phyloP scores from a whole-genome alignment of 1,140 invertebrate genomes.

The Lasioglossum baleicum region DNA sequence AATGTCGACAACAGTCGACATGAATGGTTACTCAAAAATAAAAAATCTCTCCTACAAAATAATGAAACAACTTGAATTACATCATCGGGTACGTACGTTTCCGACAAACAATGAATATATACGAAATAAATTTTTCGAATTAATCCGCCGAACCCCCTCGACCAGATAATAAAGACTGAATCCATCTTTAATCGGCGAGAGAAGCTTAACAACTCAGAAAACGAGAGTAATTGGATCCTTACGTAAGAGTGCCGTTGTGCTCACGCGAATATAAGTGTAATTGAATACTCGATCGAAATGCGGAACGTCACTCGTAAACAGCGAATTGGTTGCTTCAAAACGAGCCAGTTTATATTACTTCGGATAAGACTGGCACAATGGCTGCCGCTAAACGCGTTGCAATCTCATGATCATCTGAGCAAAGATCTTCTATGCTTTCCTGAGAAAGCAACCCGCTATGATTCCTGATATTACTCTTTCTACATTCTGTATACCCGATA shows the following conservation, averaged over 20 bases:
- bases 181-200: not conserved
- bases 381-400: constrained; percentile 4
- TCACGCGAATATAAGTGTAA: not conserved
- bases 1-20: too few species aligned
- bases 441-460: not conserved
- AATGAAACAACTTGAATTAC: too few species aligned
- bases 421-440: constrained; percentile 6
- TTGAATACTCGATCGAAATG: constrained; percentile 10
- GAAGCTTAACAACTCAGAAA: not conserved
- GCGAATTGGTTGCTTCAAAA: constrained; percentile 18
- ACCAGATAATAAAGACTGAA: not conserved
- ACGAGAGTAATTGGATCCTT: not conserved
- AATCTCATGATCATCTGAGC: constrained; percentile 26
- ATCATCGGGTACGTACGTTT: not conserved
- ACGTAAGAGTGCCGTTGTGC: not conserved
- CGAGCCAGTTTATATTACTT: constrained; percentile 55
- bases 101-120: too few species aligned
- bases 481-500: not conserved
- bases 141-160: not conserved
- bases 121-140: not conserved
- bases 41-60: too few species aligned
- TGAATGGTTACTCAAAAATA: too few species aligned
- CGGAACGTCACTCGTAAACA: constrained; percentile 15
- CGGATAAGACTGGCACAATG: not conserved
- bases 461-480: not conserved